phyloP scores from a whole-genome alignment of 2,113 vertebrate species.

The Tapirus terrestris region DNA sequence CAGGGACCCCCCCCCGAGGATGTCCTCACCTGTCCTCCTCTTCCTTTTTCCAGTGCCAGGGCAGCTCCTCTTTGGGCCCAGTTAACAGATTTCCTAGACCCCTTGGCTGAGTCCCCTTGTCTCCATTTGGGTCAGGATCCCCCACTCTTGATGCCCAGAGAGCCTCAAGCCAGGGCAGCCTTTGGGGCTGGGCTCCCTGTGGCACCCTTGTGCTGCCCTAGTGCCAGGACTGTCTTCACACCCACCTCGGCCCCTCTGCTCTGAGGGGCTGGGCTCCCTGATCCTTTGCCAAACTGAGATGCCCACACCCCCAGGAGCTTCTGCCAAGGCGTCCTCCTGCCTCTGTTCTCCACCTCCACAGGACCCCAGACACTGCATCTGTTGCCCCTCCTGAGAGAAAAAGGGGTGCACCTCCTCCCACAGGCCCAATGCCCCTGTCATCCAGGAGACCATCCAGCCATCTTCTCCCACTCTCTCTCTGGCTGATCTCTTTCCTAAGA shows the following conservation, averaged over 20 bases:
- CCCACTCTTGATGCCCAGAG: neutral
- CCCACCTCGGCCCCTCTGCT: neutral
- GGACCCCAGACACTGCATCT: neutral
- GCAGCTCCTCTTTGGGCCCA: neutral
- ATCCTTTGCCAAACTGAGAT: neutral
- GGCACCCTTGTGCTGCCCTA: no score
- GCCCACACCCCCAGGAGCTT: neutral
- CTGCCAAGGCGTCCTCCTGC: neutral
- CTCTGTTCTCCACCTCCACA: neutral
- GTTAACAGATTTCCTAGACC: neutral
- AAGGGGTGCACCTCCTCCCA: neutral
- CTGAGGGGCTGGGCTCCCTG: neutral
- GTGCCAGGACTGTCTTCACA: neutral
- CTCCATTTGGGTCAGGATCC: neutral
- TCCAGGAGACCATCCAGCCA: neutral
- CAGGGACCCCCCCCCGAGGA: rapidly evolving
- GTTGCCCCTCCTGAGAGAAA: neutral
- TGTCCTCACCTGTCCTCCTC: neutral
- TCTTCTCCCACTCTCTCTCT: neutral
- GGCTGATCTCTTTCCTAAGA: neutral
- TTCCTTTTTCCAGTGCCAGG: neutral
- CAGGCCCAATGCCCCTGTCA: neutral
- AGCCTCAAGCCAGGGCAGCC: neutral
- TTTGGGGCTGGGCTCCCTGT: neutral
- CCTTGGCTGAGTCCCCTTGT: neutral